Evolutionary conservation across 1,140 invertebrate genomes (phyloP), one percentile per base, ranked within the genome.

Genomic region (Rhagoletis zephyria): DNA sequence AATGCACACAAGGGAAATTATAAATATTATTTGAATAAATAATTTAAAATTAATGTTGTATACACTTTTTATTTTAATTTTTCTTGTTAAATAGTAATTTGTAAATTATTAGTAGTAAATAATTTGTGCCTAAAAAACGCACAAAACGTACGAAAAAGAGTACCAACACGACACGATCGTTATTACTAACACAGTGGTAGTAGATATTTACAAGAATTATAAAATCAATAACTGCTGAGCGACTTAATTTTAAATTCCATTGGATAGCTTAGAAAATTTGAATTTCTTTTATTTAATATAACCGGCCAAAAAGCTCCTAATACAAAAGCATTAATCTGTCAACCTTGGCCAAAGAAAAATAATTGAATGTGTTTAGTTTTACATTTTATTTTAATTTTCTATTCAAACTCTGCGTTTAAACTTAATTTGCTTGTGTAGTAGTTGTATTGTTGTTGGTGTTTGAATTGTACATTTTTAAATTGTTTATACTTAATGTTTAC

Each of bases 81-180:
- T 45, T 63, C 48, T 4, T 85, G 40, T 16, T 61, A 61, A 63
- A 85, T 56, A 77, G 16, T 77, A 77, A 9, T 77, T 77, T 56
- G 74, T 56, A 81, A 51, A 81, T 81, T 51, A 81, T 81, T 81
- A 56, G 45, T 81, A 81, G 74, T 81, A 45, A 59, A 81, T 81
- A 56, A 19, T 81, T 81, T 81, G 74, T 81, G 74, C 74, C 51
- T 81, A 81, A 81, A 81, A 81, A 81, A 48, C 74, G 74, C 74
- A 81, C 74, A 59, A 81, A 81, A 48, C 9, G 74, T 81, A 81
- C 74, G 45, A 19, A 81, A n/a, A 81, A 81, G n/a, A 59, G 74
- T 81, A 81, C 74, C 48, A 81, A 81, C 19, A 59, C 48, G 45
- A 56, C 74, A 30, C 48, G n/a, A 45, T n/a, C 48, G 48, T 74